Conservation (phyloP, 1,140 invertebrate genomes). For the Prorops nasuta region DNA sequence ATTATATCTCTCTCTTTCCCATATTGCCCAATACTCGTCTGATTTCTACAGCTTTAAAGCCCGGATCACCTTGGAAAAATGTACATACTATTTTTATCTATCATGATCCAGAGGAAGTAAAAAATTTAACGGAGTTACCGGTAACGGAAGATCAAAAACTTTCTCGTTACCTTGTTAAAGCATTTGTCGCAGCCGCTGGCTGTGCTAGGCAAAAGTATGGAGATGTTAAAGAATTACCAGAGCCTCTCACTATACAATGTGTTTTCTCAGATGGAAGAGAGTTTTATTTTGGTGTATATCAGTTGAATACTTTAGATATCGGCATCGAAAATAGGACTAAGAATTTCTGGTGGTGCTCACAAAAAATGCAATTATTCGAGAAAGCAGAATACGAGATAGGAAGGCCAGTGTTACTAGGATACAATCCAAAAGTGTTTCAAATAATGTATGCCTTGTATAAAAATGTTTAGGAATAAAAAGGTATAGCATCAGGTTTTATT, state of each 20-base stretch:
- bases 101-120: slow-evolving; percentile 63
- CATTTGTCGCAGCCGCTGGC: slow-evolving; percentile 68
- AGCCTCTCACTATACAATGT: slow-evolving; percentile 79
- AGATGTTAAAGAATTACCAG: slow-evolving; percentile 64
- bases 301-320: slow-evolving; percentile 81
- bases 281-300: slow-evolving; percentile 79
- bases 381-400: slow-evolving; percentile 64
- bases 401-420: slow-evolving; percentile 67
- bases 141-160: slow-evolving; percentile 66
- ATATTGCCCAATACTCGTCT: too few relatives aligned
- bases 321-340: slow-evolving; percentile 62
- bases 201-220: slow-evolving; percentile 74
- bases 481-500: too few relatives aligned
- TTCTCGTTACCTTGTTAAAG: slow-evolving; percentile 68
- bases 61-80: slow-evolving; percentile 46
- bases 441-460: slow-evolving; percentile 77
- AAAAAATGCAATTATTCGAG: slow-evolving; percentile 66
- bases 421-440: slow-evolving; percentile 76
- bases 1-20: too few relatives aligned
- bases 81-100: slow-evolving; percentile 75
- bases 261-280: slow-evolving; percentile 72
- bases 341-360: slow-evolving; percentile 78
- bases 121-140: slow-evolving; percentile 67
- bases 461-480: slow-evolving; percentile 47
- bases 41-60: neutral